Evolutionary conservation across 2,797 vertebrate species (phyloP).

Genomic region (Echiichthys vipera): DNA sequence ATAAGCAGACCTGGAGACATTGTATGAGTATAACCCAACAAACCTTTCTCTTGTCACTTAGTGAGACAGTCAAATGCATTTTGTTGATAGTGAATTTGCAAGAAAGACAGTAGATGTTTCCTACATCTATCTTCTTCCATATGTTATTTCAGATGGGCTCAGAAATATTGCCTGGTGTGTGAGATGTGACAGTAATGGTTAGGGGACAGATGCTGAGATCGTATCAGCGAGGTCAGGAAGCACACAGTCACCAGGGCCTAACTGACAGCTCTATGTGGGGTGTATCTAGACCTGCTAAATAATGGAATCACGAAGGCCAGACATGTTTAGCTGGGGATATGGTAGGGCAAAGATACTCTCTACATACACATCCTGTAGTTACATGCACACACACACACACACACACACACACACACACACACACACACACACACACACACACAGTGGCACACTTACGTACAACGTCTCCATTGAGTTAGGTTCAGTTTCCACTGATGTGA

Average conservation of each 20-base stretch:
- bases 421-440: no score
- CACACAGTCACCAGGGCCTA: slow-evolving; percentile 56
- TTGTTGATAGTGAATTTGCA: slow-evolving; percentile 1
- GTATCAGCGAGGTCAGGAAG: slow-evolving; percentile 69
- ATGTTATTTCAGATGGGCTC: slow-evolving; percentile 59
- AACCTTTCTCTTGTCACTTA: not conserved
- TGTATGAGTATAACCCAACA: not conserved
- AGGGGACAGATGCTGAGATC: slow-evolving; percentile 67
- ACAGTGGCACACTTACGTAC: slow-evolving; percentile 1
- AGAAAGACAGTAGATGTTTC: slow-evolving; percentile 26
- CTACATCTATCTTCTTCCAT: slow-evolving; percentile 27
- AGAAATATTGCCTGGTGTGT: slow-evolving; percentile 61
- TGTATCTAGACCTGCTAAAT: slow-evolving; percentile 61
- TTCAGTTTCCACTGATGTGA: slow-evolving; percentile 18
- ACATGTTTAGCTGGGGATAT: slow-evolving; percentile 24
- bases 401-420: no score
- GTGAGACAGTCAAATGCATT: not conserved
- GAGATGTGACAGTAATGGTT: slow-evolving; percentile 71
- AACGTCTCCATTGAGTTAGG: slow-evolving; percentile 19
- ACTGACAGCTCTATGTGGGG: slow-evolving; percentile 70
- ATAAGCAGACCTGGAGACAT: not conserved
- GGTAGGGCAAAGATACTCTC: not conserved
- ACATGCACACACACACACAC: not conserved
- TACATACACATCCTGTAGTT: not conserved
- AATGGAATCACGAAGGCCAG: slow-evolving; percentile 69